phyloP scores from a whole-genome alignment of 2,888 invertebrate genomes.

The Heliconius sara region DNA sequence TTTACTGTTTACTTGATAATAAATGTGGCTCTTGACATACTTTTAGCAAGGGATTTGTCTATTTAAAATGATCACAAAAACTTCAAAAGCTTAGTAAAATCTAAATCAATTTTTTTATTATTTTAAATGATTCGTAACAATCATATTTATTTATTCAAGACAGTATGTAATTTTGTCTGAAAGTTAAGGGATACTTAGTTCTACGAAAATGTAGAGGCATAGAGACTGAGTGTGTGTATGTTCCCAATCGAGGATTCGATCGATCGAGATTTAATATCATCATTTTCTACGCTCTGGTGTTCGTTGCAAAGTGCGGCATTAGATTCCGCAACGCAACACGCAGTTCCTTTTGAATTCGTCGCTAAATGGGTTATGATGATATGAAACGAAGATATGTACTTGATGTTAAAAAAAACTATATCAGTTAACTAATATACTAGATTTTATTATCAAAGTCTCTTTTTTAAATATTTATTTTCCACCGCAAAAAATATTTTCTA shows the following conservation, averaged over 20 bases:
- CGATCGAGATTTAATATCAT: too few relatives aligned
- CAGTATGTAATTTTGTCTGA: not conserved
- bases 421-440: not conserved
- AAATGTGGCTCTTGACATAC: not conserved
- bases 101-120: not conserved
- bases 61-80: not conserved
- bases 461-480: slow-evolving; percentile 10
- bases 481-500: slow-evolving; percentile 13
- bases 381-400: too few relatives aligned
- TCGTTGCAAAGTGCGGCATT: too few relatives aligned
- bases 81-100: not conserved
- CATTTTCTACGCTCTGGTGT: too few relatives aligned
- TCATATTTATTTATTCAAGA: not conserved
- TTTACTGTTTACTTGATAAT: not conserved
- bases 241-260: too few relatives aligned
- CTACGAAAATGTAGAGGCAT: not conserved
- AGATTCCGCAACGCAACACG: too few relatives aligned
- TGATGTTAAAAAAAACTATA: not conserved
- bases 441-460: not conserved
- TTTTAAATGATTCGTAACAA: not conserved
- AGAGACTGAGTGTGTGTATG: too few relatives aligned
- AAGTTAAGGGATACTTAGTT: not conserved
- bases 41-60: not conserved
- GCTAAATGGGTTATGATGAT: too few relatives aligned
- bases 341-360: too few relatives aligned